These are phyloP conservation scores for Syndactyla subalaris DNA, from an alignment of 2,797 vertebrate genomes.

Conservation along the genomic window DNA sequence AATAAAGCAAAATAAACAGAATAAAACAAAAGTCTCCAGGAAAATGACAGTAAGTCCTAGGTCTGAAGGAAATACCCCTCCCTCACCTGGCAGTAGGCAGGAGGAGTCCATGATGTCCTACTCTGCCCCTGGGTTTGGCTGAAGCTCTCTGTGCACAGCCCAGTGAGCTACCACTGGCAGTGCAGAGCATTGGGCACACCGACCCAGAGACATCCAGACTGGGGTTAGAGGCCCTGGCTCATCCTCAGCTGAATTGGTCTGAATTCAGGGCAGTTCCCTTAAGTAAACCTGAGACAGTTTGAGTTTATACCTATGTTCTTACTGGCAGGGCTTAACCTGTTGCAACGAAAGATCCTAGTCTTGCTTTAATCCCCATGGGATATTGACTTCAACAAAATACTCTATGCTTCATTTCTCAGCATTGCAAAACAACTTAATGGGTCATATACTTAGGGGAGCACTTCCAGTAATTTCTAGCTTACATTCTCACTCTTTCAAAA, in stretches of 20 bases:
- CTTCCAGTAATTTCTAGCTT: conserved; percentile 22
- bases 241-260: not conserved
- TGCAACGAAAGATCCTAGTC: not conserved
- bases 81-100: not conserved
- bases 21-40: not conserved
- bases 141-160: not conserved
- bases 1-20: not conserved
- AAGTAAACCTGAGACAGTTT: not conserved
- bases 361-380: not conserved
- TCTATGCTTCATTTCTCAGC: not conserved
- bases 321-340: not conserved
- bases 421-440: conserved; percentile 17
- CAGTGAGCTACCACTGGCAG: not conserved
- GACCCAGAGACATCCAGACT: not conserved
- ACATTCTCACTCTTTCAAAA: not conserved
- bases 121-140: not conserved
- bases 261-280: not conserved
- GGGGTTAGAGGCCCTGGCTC: too few relatives aligned
- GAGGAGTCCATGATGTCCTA: not conserved
- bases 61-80: not conserved
- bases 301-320: not conserved
- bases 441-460: not conserved
- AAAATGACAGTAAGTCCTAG: not conserved
- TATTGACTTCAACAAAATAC: not conserved
- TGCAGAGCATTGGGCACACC: not conserved